Conservation (phyloP, 2,113 vertebrate genomes). For the Corynorhinus townsendii region DNA sequence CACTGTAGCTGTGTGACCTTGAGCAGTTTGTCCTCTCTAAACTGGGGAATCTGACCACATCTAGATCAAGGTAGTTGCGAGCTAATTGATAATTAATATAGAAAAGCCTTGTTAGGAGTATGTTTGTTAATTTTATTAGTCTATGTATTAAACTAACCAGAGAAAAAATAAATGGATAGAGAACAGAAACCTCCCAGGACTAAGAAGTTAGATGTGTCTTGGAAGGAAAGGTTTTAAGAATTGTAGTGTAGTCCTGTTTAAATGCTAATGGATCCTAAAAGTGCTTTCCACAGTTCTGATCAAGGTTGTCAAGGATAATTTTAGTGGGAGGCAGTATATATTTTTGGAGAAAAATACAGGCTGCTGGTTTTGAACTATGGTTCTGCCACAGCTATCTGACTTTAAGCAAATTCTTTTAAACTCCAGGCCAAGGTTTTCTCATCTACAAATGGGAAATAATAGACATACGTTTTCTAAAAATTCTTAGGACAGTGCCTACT, state of each 20-base stretch:
- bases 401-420: constrained; percentile 19
- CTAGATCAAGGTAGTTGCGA: background rate
- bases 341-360: background rate
- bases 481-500: background rate
- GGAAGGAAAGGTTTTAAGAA: background rate
- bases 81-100: background rate
- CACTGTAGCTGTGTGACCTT: background rate
- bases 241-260: background rate
- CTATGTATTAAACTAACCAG: background rate
- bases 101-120: background rate
- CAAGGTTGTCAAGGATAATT: background rate
- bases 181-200: background rate
- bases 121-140: background rate
- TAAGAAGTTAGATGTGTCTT: background rate
- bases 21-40: background rate
- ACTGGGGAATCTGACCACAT: background rate
- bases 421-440: background rate
- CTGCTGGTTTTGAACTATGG: background rate
- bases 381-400: background rate
- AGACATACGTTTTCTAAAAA: background rate
- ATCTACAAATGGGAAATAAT: background rate
- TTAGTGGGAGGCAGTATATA: background rate
- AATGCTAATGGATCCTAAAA: background rate
- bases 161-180: background rate
- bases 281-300: background rate